Conservation (phyloP, 2,113 vertebrate species). For the Periophthalmodon schlosseri region DNA sequence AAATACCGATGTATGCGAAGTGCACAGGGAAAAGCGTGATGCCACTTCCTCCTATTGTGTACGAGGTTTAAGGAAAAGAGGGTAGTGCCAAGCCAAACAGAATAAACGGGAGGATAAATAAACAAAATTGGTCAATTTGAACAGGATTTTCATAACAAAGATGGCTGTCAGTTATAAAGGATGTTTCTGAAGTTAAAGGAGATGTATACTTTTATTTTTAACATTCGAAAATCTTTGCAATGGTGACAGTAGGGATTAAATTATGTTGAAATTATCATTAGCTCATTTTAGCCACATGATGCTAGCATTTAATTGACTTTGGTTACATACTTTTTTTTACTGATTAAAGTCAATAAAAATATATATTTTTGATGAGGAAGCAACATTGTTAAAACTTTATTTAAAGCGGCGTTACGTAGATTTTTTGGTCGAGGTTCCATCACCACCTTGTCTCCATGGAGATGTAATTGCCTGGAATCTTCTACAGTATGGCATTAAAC, state of each 20-base stretch:
- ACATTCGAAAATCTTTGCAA: not conserved
- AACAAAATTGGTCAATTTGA: conserved; percentile 22
- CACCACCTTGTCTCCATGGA: too few species aligned
- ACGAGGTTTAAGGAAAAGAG: conserved; percentile 28
- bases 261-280: too few species aligned
- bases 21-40: conserved; percentile 48
- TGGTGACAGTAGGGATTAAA: too few species aligned
- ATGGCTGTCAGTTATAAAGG: not conserved
- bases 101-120: conserved; percentile 55
- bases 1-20: conserved; percentile 22
- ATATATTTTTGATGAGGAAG: too few species aligned
- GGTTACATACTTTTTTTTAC: too few species aligned
- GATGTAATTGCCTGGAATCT: too few species aligned
- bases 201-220: not conserved
- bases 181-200: not conserved
- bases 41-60: conserved; percentile 77
- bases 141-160: not conserved
- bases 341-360: too few species aligned
- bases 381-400: too few species aligned
- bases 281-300: not conserved
- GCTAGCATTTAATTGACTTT: not conserved
- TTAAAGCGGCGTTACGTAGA: too few species aligned
- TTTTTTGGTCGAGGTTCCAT: too few species aligned
- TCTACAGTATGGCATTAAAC: too few species aligned
- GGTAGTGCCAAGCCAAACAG: conserved; percentile 43